A percentile compares a stretch with the other conserved stretches of the same genome.
phyloP scores from a whole-genome alignment of 2,113 vertebrate genomes.

The Scolopax mira region DNA sequence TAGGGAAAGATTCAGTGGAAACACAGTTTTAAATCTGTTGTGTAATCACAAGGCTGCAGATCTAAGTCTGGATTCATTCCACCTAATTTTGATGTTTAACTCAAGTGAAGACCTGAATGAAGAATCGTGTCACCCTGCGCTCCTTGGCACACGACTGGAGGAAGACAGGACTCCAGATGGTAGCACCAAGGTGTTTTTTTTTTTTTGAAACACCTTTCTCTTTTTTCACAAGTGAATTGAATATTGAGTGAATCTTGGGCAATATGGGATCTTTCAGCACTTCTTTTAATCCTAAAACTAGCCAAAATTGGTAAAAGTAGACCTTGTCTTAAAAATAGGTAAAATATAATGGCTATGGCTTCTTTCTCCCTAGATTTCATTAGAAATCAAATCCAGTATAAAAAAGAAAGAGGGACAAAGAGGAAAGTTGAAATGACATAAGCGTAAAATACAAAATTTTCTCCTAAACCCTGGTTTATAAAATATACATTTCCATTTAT shows the following conservation, averaged over 20 bases:
- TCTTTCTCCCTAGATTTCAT: neutral
- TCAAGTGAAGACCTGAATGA: neutral
- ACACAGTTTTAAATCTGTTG: neutral
- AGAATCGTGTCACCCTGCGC: neutral
- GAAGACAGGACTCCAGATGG: neutral
- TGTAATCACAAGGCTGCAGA: neutral
- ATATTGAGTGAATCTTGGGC: neutral
- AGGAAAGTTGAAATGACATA: neutral
- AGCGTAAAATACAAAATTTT: neutral
- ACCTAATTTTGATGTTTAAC: neutral
- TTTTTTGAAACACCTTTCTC: neutral
- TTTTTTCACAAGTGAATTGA: neutral
- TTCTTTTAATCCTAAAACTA: neutral
- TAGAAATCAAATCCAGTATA: neutral
- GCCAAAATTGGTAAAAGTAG: neutral
- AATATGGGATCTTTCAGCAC: neutral
- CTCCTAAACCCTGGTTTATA: neutral
- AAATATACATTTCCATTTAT: neutral
- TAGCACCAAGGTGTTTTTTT: neutral
- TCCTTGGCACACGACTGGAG: neutral
- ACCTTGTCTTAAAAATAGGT: neutral
- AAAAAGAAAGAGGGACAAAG: neutral
- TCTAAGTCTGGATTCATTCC: neutral
- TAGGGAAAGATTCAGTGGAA: neutral
- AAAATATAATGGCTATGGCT: neutral